Evolutionary conservation across 2,797 vertebrate genomes (phyloP).

Genomic region (Molossus alvarezi): DNA sequence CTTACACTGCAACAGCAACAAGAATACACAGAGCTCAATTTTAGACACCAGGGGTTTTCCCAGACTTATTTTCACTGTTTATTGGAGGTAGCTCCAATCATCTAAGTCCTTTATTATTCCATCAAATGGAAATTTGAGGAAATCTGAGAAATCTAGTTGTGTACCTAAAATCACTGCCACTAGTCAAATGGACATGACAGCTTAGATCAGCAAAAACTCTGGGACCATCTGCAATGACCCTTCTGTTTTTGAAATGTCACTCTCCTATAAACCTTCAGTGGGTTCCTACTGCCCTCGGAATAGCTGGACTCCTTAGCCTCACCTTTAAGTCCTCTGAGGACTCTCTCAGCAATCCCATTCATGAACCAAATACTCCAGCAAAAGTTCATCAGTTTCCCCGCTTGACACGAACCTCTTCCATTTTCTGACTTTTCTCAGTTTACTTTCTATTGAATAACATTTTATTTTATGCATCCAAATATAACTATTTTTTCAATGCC

Average conservation of each 20-base stretch:
- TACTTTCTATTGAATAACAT: background rate
- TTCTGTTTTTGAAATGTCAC: background rate
- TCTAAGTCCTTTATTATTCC: background rate
- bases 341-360: background rate
- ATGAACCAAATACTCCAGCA: background rate
- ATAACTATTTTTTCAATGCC: constrained; percentile 11
- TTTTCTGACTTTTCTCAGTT: background rate
- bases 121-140: background rate
- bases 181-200: background rate
- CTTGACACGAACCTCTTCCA: background rate
- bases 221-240: background rate
- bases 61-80: background rate
- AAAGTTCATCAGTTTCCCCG: background rate
- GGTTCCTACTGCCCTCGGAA: background rate
- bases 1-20: background rate
- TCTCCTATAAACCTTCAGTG: background rate
- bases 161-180: background rate
- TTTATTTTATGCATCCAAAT: background rate
- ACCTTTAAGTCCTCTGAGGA: background rate
- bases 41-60: background rate
- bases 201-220: background rate
- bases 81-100: background rate
- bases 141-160: background rate
- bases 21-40: background rate
- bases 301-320: background rate